These are phyloP conservation scores for Perdita meconis DNA, from an alignment of 2,888 invertebrate genomes.

Conservation along the genomic window DNA sequence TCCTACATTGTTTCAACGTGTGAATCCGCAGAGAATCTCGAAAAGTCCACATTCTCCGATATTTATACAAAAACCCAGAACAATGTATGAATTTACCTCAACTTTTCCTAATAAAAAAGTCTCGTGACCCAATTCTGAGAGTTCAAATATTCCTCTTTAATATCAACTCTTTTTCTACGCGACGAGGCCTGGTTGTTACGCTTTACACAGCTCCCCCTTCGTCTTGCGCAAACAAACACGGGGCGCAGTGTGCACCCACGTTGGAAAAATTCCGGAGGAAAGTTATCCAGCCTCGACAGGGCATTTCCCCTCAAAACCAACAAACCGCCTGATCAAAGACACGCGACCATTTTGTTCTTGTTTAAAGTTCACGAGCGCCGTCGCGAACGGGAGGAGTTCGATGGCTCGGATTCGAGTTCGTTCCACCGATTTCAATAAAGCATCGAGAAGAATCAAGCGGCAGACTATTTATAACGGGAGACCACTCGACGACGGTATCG, in stretches of 20 bases:
- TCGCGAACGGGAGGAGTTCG: background rate
- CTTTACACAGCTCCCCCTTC: background rate
- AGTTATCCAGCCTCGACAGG: background rate
- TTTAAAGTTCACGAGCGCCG: constrained; percentile 48
- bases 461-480: constrained; percentile 42
- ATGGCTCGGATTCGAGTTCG: constrained; percentile 25
- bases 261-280: background rate
- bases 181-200: background rate
- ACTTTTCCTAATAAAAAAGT: background rate
- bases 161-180: background rate
- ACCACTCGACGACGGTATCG: constrained; percentile 39
- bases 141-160: background rate
- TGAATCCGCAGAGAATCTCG: no score
- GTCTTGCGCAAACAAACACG: constrained; percentile 8
- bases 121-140: constrained; percentile 5
- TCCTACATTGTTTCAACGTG: no score
- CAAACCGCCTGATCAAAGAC: constrained; percentile 20
- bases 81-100: background rate
- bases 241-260: background rate
- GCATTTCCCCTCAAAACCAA: constrained; percentile 8
- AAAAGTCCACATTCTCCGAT: background rate
- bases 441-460: constrained; percentile 41
- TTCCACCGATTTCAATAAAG: constrained; percentile 48
- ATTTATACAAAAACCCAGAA: background rate
- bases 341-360: constrained; percentile 43